These are phyloP conservation scores for Tachypleus tridentatus DNA, from an alignment of 1,140 invertebrate genomes.

Conservation along the genomic window DNA sequence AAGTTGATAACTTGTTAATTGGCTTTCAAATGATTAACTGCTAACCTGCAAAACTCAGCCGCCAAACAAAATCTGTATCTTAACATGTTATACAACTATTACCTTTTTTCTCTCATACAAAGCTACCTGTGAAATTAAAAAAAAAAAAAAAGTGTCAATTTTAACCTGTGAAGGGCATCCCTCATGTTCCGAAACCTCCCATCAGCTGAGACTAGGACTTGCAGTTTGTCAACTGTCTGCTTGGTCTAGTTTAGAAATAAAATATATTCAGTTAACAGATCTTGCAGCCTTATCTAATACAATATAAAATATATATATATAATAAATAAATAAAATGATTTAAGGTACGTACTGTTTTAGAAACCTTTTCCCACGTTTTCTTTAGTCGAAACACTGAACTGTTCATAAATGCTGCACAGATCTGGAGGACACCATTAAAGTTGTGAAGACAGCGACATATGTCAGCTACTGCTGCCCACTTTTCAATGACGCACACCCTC, in stretches of 20 bases:
- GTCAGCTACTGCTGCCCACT: conserved; percentile 87
- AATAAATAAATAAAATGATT: neutral
- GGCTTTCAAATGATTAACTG: no score
- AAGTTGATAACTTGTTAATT: no score
- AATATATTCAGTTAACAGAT: no score
- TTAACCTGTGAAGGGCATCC: conserved; percentile 60
- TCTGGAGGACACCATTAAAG: conserved; percentile 89
- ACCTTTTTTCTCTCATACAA: no score
- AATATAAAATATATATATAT: neutral
- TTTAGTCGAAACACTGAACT: conserved; percentile 77
- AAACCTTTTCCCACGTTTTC: conserved; percentile 88
- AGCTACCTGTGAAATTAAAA: no score
- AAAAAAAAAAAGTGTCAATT: no score
- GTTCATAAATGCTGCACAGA: conserved; percentile 85
- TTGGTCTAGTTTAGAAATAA: no score
- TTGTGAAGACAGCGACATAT: conserved; percentile 85
- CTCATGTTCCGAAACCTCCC: conserved; percentile 75
- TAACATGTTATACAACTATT: no score
- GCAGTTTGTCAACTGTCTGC: conserved; percentile 74
- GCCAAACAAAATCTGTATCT: no score
- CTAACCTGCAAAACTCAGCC: no score
- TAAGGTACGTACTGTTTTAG: conserved; percentile 63
- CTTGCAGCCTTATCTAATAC: no score
- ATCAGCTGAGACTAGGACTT: conserved; percentile 74
- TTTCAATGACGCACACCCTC: conserved; percentile 75